Evolutionary conservation across 2,888 invertebrate species (phyloP).

Genomic region (Pseudococcus viburni): DNA sequence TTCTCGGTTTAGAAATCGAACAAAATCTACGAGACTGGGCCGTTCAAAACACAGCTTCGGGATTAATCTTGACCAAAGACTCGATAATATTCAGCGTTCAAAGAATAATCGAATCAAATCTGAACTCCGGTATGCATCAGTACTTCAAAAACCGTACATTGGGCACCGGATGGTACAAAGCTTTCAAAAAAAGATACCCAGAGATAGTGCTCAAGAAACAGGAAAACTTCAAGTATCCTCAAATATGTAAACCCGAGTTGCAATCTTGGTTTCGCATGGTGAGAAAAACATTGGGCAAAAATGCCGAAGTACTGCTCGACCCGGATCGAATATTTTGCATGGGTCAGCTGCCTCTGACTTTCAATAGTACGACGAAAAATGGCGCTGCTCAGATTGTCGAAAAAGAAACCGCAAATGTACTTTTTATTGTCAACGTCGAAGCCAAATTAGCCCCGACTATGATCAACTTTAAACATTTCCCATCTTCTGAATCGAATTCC

Average conservation of each 20-base stretch:
- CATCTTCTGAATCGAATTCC: neutral
- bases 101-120: neutral
- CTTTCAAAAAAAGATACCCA: conserved; percentile 26
- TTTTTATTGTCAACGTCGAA: neutral
- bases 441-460: neutral
- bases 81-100: conserved; percentile 19
- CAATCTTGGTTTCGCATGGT: neutral
- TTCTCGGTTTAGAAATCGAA: conserved; percentile 33
- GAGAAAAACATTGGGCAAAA: conserved; percentile 1
- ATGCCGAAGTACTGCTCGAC: conserved; percentile 30
- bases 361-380: neutral
- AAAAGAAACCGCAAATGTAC: neutral
- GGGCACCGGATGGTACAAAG: conserved; percentile 27
- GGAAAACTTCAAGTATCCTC: neutral
- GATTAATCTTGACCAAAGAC: conserved; percentile 13
- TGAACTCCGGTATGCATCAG: neutral
- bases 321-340: conserved; percentile 28
- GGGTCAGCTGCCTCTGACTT: neutral
- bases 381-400: neutral
- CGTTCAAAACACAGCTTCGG: conserved; percentile 5
- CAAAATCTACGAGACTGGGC: conserved; percentile 16
- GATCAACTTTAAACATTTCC: neutral
- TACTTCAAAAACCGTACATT: conserved; percentile 1
- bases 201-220: neutral
- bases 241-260: neutral